phyloP scores from a whole-genome alignment of 2,113 vertebrate species.

The Noctilio leporinus region DNA sequence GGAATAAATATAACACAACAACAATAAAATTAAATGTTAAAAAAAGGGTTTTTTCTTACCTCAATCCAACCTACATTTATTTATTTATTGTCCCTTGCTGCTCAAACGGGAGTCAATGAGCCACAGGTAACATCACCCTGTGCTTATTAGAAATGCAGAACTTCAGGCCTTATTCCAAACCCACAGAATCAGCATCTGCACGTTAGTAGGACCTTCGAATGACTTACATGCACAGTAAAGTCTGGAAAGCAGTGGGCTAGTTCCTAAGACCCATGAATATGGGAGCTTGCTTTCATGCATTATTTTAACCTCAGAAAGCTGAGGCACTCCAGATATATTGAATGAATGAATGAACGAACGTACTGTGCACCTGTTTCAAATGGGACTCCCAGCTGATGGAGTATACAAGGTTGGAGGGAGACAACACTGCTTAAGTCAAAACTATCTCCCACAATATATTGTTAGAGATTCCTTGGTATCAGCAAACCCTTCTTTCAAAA shows the following conservation, averaged over 20 bases:
- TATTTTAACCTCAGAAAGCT: neutral
- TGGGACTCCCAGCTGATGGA: neutral
- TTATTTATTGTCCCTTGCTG: neutral
- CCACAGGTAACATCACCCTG: neutral
- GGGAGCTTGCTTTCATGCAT: neutral
- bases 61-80: neutral
- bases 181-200: neutral
- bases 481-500: constrained; percentile 16
- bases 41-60: no score
- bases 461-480: neutral
- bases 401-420: neutral
- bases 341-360: neutral
- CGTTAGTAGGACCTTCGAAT: neutral
- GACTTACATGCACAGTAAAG: neutral
- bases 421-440: neutral
- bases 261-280: neutral
- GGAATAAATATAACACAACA: no score
- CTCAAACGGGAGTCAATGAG: neutral
- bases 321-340: neutral
- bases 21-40: no score
- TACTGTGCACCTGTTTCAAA: neutral
- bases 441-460: neutral
- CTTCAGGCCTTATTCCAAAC: neutral
- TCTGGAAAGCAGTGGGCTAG: neutral
- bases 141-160: neutral